phyloP scores from a whole-genome alignment of 2,797 vertebrate species.

The Coendou prehensilis region DNA sequence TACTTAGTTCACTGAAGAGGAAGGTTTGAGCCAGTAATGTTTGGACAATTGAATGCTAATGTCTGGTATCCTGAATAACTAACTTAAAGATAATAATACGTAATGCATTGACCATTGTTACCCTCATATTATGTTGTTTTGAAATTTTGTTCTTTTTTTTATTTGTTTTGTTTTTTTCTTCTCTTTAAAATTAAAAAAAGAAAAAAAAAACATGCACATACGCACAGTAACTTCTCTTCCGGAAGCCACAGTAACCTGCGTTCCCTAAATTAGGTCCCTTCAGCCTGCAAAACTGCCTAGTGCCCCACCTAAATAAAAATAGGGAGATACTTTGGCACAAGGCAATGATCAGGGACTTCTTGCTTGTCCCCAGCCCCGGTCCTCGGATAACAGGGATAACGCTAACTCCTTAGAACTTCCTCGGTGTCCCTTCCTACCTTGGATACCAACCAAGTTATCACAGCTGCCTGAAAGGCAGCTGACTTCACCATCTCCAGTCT shows the following conservation, averaged over 20 bases:
- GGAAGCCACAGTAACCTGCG: background rate
- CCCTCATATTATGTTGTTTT: too few species aligned
- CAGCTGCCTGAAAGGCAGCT: background rate
- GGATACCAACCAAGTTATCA: background rate
- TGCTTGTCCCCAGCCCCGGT: background rate
- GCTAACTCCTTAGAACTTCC: background rate
- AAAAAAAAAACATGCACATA: background rate
- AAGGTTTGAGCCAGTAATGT: too few species aligned
- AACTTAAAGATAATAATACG: too few species aligned
- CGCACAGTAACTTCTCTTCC: background rate
- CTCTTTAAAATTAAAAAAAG: too few species aligned
- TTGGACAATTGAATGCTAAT: too few species aligned
- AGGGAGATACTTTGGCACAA: background rate
- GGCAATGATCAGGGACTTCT: background rate
- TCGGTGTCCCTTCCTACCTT: background rate
- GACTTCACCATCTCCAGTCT: background rate
- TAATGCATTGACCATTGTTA: too few species aligned
- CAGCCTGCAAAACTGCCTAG: background rate
- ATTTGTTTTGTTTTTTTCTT: too few species aligned
- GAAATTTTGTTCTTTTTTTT: too few species aligned
- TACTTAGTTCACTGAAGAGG: too few species aligned
- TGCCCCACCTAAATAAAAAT: background rate
- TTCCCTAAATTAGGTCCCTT: background rate
- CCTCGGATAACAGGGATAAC: background rate
- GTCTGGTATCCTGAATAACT: too few species aligned